Evolutionary conservation across 2,888 invertebrate species (phyloP), one percentile per base, ranked within the genome.

Genomic region (Ichneumoninae sp.): DNA sequence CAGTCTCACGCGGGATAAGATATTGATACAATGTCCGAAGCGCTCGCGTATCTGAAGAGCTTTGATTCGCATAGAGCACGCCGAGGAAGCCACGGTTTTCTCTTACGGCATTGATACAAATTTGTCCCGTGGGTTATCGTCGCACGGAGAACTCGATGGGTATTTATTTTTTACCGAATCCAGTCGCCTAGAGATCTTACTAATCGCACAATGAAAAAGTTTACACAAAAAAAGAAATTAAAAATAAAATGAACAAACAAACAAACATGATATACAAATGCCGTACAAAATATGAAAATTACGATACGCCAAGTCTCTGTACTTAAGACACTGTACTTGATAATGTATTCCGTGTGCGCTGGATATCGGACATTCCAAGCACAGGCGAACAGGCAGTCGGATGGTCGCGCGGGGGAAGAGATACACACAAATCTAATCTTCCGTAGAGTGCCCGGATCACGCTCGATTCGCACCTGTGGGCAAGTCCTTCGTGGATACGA

Each of bases 391-490:
- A 81, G 81, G 74, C 84, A 85, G 84, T 85, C 79, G 80, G 68
- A 33, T 63, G 73, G 80, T 85, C 82, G 86, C 86, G 86, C 85
- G 86, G 88, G 87, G 88, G 85, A 87, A 87, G 85, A 77, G 85
- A 87, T 86, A 88, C 85, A 88, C 86, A 89, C 83, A 91, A 88
- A 90, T 91, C 89, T 88, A 90, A 91, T 90, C 89, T 90, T 91
- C 88, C 90, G 88, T 91, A 88, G 86, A 88, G 89, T 88, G 88
- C 86, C 87, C 88, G 88, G 85, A 77, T 77, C 79, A 86, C 78
- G 84, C 79, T 79, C 63, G 75, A 81, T 83, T 83, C 71, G 80
- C 66, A 52, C 30, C 70, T 65, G 30, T 52, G 60, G 40, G 13
- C 76, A 75, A 44, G 30, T 47, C 47, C 40, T 47, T 60, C 26